Evolutionary conservation across 2,888 invertebrate genomes (phyloP), one percentile per base, ranked within the genome.

Genomic region (Callyntrura sp.): DNA sequence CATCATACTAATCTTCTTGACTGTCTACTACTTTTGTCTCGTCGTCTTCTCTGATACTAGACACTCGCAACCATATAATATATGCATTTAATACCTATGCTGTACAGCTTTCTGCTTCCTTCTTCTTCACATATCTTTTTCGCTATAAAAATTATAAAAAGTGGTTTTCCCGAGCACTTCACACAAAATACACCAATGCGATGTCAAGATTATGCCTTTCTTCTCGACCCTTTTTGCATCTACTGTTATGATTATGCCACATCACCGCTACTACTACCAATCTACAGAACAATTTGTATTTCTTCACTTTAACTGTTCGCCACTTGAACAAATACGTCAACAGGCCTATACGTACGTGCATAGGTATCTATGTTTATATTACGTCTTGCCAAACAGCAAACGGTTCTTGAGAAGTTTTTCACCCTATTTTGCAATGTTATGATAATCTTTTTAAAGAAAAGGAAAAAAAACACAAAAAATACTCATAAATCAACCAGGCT

Each of bases 401-500:
- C 14, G 28, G 65, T 20, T 78, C 25, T 78, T 45, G 57, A 79
- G 28, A 45, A 51, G 23, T 73, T 51, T 73, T 73, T 25, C 23
- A 23, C 73, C 6, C 14, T 73, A n/a, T 73, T 60, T 60, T 35
- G 57, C 79, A 73, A 55, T 87, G 87, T 87, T 87, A 70, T 87
- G 87, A 81, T 87, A 87, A 86, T 68, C 68, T 86, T 86, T 55
- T 85, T 45, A 35, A 35, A 51, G 70, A 48, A 45, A 55, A 86
- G 48, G 23, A 70, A 35, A 35, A 35, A 35, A 55, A 86, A 43
- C 23, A 76, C 35, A 48, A 73, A 35, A 55, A 23, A 83, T 85
- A 17, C n/a, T 81, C 87, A 87, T 87, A 87, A 87, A 87, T 87
- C 87, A 87, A 78, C 23, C 65, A 62, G 60, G 51, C 20, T 45